phyloP scores from a whole-genome alignment of 2,888 invertebrate species.

The Diploptera punctata region DNA sequence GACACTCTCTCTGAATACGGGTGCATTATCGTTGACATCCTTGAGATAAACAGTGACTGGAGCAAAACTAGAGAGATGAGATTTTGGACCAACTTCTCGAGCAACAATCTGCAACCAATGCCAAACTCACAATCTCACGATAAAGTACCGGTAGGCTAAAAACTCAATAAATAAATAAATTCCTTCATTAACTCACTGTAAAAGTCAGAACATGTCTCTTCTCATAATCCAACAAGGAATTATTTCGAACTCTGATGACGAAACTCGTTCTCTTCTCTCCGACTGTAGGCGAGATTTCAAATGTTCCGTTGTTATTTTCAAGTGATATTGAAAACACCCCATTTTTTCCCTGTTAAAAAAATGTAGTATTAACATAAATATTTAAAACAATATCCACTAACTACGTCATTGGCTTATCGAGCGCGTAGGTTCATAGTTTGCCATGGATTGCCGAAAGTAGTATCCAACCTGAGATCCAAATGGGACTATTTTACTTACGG shows the following conservation, averaged over 20 bases:
- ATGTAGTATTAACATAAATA: neutral
- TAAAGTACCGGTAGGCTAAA: no score
- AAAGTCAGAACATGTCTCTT: constrained; percentile 74
- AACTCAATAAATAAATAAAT: no score
- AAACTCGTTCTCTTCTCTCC: constrained; percentile 81
- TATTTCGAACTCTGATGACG: constrained; percentile 83
- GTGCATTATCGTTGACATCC: constrained; percentile 89
- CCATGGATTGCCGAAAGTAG: no score
- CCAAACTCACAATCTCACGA: no score
- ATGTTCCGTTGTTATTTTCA: constrained; percentile 83
- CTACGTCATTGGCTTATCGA: no score
- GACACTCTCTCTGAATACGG: constrained; percentile 73
- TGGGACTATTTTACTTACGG: no score
- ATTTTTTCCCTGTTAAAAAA: constrained; percentile 67
- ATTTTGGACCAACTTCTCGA: constrained; percentile 75
- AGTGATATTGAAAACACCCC: constrained; percentile 82
- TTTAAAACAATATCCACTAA: neutral
- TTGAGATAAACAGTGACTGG: constrained; percentile 70
- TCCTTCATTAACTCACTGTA: constrained; percentile 70
- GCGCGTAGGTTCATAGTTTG: no score
- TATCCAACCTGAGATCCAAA: no score
- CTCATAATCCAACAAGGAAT: constrained; percentile 85
- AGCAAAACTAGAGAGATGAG: constrained; percentile 72
- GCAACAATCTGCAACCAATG: constrained; percentile 68
- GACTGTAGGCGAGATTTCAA: constrained; percentile 84